A percentile compares a stretch with the other conserved stretches of the same genome.
Conservation (phyloP, 2,113 vertebrate genomes). For the Rhodinocichla rosea region DNA sequence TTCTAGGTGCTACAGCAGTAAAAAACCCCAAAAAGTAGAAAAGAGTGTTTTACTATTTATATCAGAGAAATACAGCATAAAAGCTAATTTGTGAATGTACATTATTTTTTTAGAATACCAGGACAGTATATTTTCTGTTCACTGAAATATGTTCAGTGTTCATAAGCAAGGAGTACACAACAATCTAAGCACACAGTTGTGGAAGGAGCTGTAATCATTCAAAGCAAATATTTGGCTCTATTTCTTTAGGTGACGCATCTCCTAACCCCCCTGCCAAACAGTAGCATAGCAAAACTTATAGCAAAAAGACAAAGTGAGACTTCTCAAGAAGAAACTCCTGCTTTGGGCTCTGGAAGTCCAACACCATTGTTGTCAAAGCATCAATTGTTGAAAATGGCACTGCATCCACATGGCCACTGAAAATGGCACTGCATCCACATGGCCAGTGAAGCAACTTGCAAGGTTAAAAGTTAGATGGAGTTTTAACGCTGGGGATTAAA, state of each 20-base stretch:
- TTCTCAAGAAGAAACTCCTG: background rate
- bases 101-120: conserved; percentile 4
- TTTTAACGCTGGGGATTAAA: background rate
- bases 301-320: background rate
- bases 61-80: background rate
- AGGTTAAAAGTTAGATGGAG: background rate
- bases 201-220: conserved; percentile 45
- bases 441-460: background rate
- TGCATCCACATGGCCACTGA: background rate
- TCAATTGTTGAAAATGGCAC: background rate
- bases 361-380: background rate
- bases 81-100: background rate
- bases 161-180: conserved; percentile 21
- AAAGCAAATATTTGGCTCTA: conserved; percentile 60
- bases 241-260: conserved; percentile 38
- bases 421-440: background rate
- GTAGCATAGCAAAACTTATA: background rate
- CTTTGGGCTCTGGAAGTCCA: background rate
- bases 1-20: background rate
- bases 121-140: conserved; percentile 30
- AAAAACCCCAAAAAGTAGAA: background rate
- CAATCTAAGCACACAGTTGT: conserved; percentile 48
- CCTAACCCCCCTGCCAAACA: conserved; percentile 5
- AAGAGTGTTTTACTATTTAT: background rate
- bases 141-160: background rate